Percentiles rank a stretch among this genome's conserved stretches.
phyloP scores from a whole-genome alignment of 2,888 invertebrate species.

The Slavum lentiscoides region DNA sequence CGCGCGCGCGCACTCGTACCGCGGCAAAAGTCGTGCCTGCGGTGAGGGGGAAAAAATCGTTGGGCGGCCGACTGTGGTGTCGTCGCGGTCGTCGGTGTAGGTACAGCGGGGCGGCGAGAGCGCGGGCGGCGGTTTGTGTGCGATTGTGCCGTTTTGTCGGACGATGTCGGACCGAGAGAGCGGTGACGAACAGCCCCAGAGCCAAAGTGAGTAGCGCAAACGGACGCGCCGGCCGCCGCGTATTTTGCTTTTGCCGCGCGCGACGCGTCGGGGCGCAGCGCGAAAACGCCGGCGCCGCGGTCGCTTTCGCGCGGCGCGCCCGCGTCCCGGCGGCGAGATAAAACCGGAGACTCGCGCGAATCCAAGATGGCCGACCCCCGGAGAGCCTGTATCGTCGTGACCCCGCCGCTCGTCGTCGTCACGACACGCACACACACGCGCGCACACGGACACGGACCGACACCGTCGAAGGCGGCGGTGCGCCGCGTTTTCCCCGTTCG shows the following conservation, averaged over 20 bases:
- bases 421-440: too few species aligned
- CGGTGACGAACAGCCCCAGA: constrained; percentile 60
- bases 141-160: constrained; percentile 51
- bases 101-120: constrained; percentile 53
- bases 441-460: too few species aligned
- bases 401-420: neutral
- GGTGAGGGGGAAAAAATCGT: constrained; percentile 40
- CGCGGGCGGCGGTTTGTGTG: constrained; percentile 54
- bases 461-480: too few species aligned
- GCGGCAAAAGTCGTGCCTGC: too few species aligned
- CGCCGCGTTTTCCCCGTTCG: too few species aligned
- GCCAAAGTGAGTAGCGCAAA: constrained; percentile 58
- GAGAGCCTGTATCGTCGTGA: neutral
- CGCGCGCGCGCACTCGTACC: neutral
- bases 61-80: constrained; percentile 29
- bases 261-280: neutral
- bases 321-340: constrained; percentile 18
- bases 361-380: constrained; percentile 48
- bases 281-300: too few species aligned
- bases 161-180: constrained; percentile 60
- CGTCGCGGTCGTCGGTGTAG: constrained; percentile 10
- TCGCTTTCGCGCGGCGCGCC: neutral
- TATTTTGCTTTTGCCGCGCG: too few species aligned
- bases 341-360: neutral
- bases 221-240: neutral